Conservation (phyloP, 2,797 vertebrate genomes). For the Eleutherodactylus coqui region DNA sequence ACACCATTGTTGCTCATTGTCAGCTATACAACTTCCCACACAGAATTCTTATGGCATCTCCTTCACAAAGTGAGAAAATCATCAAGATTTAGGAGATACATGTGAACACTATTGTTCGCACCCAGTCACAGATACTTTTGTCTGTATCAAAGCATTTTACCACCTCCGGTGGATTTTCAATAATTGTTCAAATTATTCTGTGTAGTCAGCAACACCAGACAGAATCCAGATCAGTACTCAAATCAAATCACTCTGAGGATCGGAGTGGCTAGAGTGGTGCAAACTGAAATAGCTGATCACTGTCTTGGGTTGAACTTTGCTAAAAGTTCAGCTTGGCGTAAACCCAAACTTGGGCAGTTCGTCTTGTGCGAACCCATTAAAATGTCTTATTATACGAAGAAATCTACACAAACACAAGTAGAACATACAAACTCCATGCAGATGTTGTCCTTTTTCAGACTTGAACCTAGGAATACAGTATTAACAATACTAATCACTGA, state of each 20-base stretch:
- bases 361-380: no score
- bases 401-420: no score
- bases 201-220: neutral
- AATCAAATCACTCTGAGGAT: neutral
- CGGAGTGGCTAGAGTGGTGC: neutral
- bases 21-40: neutral
- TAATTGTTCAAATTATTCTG: neutral
- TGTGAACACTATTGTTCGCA: slow-evolving; percentile 29
- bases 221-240: neutral
- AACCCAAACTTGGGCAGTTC: no score
- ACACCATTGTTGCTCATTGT: neutral
- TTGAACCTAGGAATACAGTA: no score
- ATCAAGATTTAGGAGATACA: slow-evolving; percentile 23
- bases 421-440: no score
- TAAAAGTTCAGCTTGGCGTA: no score
- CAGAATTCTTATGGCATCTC: slow-evolving; percentile 26
- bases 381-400: no score
- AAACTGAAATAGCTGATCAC: neutral
- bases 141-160: slow-evolving; percentile 10
- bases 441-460: no score
- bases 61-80: slow-evolving; percentile 24
- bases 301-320: no score
- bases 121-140: slow-evolving; percentile 21
- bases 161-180: slow-evolving; percentile 22
- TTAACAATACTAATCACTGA: no score